Base-by-base conservation (phyloP, 2,888 invertebrate genomes). In the Cosmopolites sordidus region DNA sequence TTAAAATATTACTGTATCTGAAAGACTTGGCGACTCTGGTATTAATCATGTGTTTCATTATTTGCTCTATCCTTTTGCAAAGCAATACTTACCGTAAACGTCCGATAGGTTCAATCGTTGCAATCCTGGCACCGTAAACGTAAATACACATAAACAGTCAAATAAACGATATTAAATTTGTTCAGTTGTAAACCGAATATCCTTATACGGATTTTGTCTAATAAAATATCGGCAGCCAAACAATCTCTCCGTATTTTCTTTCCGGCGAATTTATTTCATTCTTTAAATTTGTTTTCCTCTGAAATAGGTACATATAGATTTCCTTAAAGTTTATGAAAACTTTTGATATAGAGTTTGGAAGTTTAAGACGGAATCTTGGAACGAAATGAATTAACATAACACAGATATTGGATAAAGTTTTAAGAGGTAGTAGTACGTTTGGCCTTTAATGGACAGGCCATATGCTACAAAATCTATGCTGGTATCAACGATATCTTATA, bases 261-360 rank as follows among this genome's bases (percentile, higher is more conserved):
- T 48, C 16, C 48, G 17, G 14, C 17, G 41, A 41, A 41, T 48
- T 48, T 48, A 39, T 39, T 46, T 46, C 22, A 46, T 46, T 46
- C 38, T 46, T 38, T 17, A 45, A 43, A 43, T 43, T 43, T 43
- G 43, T 45, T 45, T 45, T 16, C 18, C 12, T 14, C 17, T 17
- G 17, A 45, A 45, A 45, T 45, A 40, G 46, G 38, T 27, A 12
- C 33, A n/a, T 33, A 42, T 11, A 17, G 18, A n/a, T 17, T 17
- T 48, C 12, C 17, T 43, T 37, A 42, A 48, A 43, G n/a, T 29
- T 47, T 38, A 39, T 45, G 15, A 18, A 39, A 46, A 38, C 11
- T 46, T 46, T 18, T 46, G 46, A 46, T 46, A 16, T 46, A 39
- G 18, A 46, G 33, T 46, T 46, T 17, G 12, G n/a, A 46, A 46